These are phyloP conservation scores for Pheosia gnoma DNA, from an alignment of 2,888 invertebrate genomes.

Conservation along the genomic window DNA sequence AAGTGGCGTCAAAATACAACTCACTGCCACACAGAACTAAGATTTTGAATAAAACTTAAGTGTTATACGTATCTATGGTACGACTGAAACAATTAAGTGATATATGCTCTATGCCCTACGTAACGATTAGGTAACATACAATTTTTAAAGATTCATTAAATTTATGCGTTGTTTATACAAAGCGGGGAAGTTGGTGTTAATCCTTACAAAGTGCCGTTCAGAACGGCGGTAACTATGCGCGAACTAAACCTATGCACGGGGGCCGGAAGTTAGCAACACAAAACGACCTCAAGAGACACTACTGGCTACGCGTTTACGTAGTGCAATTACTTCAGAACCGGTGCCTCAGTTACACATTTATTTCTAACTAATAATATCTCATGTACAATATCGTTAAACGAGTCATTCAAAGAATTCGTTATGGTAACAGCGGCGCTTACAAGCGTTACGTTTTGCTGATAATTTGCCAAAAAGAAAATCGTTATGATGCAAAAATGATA, in stretches of 20 bases:
- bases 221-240: conserved; percentile 71
- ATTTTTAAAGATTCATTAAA: conserved; percentile 52
- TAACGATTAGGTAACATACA: conserved; percentile 53
- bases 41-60: conserved; percentile 41
- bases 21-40: conserved; percentile 37
- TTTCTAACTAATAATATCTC: conserved; percentile 73
- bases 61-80: conserved; percentile 39
- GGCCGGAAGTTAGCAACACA: conserved; percentile 54
- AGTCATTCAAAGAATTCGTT: conserved; percentile 34
- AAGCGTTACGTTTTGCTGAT: conserved; percentile 14
- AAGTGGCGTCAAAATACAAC: conserved; percentile 42
- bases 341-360: conserved; percentile 50
- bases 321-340: conserved; percentile 59
- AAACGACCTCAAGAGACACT: conserved; percentile 48
- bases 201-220: conserved; percentile 72
- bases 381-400: conserved; percentile 67
- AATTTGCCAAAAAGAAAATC: not conserved
- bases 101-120: conserved; percentile 50
- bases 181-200: conserved; percentile 73
- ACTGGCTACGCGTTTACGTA: conserved; percentile 47
- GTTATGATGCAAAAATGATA: not conserved
- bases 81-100: conserved; percentile 38
- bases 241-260: conserved; percentile 58
- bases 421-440: conserved; percentile 30
- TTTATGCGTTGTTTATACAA: conserved; percentile 63